Base-by-base conservation (phyloP, 2,888 invertebrate species). In the Cistogaster globosa region DNA sequence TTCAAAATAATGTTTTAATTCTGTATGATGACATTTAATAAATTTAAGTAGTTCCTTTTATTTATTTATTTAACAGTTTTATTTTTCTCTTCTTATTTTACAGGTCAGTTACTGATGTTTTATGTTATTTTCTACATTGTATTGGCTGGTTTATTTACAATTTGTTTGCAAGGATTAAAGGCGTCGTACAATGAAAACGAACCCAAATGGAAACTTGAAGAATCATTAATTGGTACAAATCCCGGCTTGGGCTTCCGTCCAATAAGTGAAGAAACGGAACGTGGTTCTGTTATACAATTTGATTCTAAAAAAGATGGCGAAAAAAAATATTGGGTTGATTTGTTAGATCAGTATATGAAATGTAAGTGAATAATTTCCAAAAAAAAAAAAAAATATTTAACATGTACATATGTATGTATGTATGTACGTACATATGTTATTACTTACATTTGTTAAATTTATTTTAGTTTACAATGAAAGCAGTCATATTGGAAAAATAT, bases 121-220 rank as follows among this genome's bases (percentile, higher is more conserved):
- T 99, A 99, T 93, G 87, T 94, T 60, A 94, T 97, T 87, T 99
- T 98, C 94, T 99, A 98, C 93, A 94, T 95, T 65, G 95, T 95
- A 80, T 94, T 99, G 91, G 96, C 96, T 18, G 95, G 96, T 9
- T 93, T 99, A 90, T 98, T 98, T 92, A 94, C 96, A 0, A 95
- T 97, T 71, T 98, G 98, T 92, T 95, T 98, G 95, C 95, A 96
- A 83, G 96, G 96, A 1, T 94, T 99, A 88, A 93, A 97, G 88
- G 93, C 95, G 58, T 95, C 96, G 0, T 90, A 98, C 83, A 94
- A 95, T 86, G 92, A 94, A 0, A 92, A 94, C n/a, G 93, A 94
- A 86, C 98, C 98, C 0, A 95, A 94, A 88, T 98, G 96, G 94
- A 94, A 94, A 77, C 93, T 97, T 87, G 94, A 94, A 1, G 93